Percentiles rank a stretch among this genome's conserved stretches.
These are phyloP conservation scores for Calycopis cecrops DNA, from an alignment of 1,140 invertebrate genomes.

Conservation along the genomic window DNA sequence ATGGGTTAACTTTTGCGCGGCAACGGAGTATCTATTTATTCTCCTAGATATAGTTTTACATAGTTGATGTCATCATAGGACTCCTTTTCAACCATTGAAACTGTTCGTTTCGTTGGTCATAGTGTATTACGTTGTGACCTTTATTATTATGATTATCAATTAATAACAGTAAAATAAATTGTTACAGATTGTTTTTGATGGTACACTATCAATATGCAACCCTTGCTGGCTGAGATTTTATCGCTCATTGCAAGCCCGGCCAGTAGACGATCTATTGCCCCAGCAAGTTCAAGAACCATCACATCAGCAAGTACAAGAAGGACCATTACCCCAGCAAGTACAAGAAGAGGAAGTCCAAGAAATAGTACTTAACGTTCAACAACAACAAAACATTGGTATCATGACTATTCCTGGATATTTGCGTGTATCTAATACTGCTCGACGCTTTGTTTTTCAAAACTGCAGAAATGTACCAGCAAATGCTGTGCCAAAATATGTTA, in stretches of 20 bases:
- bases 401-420: constrained; percentile 4
- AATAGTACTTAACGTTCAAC: too few relatives aligned
- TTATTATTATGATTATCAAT: too few relatives aligned
- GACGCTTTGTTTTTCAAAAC: constrained; percentile 8
- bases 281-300: neutral
- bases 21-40: too few relatives aligned
- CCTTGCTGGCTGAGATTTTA: constrained; percentile 14
- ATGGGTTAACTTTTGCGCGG: too few relatives aligned
- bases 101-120: too few relatives aligned
- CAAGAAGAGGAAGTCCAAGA: neutral
- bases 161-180: too few relatives aligned
- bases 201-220: constrained; percentile 9
- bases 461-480: neutral
- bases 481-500: neutral
- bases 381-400: too few relatives aligned
- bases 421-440: constrained; percentile 5
- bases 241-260: neutral
- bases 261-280: too few relatives aligned
- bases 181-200: constrained; percentile 17
- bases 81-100: too few relatives aligned
- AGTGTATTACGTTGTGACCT: too few relatives aligned
- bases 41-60: too few relatives aligned
- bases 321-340: neutral
- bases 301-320: neutral
- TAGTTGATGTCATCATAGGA: too few relatives aligned